Base-by-base conservation (phyloP, 2,888 invertebrate species). In the Drosophila conformis region DNA sequence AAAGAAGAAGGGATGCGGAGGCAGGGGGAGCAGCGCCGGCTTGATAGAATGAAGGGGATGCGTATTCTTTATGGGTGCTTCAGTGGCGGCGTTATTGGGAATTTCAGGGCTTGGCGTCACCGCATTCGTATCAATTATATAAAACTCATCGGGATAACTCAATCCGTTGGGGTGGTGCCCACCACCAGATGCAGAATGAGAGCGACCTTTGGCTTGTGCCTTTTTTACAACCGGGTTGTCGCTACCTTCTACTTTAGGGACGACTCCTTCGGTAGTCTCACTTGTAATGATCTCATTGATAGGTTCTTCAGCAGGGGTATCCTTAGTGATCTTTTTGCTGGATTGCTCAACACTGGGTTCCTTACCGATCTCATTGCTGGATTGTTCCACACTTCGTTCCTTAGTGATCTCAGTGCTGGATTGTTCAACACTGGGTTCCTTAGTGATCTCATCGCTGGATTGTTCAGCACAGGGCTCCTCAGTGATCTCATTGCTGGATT, bases 1-100 rank as follows among this genome's bases (percentile, higher is more conserved):
- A 40, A 54, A 10, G 5, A 74, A 58, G 8, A 60, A 7, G 0
- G 65, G 68, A 10, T 38, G 62, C 5, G 52, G 59, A 1, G 42
- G 69, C 35, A 78, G 21, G 0, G 78, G 67, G 10, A 71, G 56
- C 6, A 68, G 31, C 3, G 75, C 13, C 3, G 77, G 79, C 52
- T 75, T 79, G 10, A 59, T 10, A 40, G 73, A 66, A n/a, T 60
- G 35, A 38, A 49, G 48, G 42, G 11, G 8, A 8, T 36, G 13
- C 1, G 29, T 38, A 1, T 13, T 66, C 27, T 33, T 49, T 11
- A 31, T 0, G 5, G 33, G 49, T 13, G 1, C 35, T 2, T n/a
- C 18, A 1, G 56, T 59, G 4, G 21, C 46, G 4, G 4, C 8
- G 15, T 25, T 25, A 1, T 27, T 0, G 0, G 0, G 8, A 15